These are phyloP conservation scores for Pyrocoelia pectoralis DNA, from an alignment of 2,888 invertebrate genomes.

Conservation along the genomic window DNA sequence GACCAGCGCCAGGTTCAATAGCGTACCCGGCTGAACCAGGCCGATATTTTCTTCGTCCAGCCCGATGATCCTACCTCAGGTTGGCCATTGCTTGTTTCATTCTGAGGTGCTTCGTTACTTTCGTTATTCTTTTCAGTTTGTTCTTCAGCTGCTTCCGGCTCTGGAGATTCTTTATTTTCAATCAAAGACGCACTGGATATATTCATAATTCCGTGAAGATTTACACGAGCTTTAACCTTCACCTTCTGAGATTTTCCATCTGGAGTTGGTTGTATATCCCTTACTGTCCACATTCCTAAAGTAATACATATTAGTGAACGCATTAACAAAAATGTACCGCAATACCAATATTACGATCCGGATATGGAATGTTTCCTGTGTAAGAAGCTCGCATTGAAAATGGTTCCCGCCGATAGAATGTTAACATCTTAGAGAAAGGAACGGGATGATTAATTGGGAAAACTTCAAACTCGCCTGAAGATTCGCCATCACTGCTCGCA, in stretches of 20 bases:
- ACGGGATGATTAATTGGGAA: conserved; percentile 89
- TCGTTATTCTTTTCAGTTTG: conserved; percentile 47
- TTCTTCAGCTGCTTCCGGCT: conserved; percentile 55
- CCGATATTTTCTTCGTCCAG: conserved; percentile 62
- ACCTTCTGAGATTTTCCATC: conserved; percentile 95
- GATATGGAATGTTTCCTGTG: conserved; percentile 76
- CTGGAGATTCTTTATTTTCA: conserved; percentile 72
- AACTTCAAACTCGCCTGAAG: conserved; percentile 86
- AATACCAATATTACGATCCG: conserved; percentile 80
- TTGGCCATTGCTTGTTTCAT: conserved; percentile 48
- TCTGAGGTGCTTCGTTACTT: conserved; percentile 34
- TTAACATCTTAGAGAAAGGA: conserved; percentile 94
- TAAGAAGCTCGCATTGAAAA: conserved; percentile 90
- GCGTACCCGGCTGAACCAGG: conserved; percentile 63
- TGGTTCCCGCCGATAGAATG: conserved; percentile 89
- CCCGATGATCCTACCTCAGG: conserved; percentile 61
- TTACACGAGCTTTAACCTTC: conserved; percentile 94
- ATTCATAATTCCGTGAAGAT: conserved; percentile 91
- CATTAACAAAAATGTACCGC: too few species aligned
- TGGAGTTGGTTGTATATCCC: conserved; percentile 83
- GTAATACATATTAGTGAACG: neutral
- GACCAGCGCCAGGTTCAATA: conserved; percentile 54
- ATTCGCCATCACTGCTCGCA: conserved; percentile 64
- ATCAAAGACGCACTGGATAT: conserved; percentile 86
- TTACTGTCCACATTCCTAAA: conserved; percentile 77